A percentile compares a stretch with the other conserved stretches of the same genome.
These are phyloP conservation scores for Lucilia cuprina DNA, from an alignment of 1,140 invertebrate genomes.

Conservation along the genomic window DNA sequence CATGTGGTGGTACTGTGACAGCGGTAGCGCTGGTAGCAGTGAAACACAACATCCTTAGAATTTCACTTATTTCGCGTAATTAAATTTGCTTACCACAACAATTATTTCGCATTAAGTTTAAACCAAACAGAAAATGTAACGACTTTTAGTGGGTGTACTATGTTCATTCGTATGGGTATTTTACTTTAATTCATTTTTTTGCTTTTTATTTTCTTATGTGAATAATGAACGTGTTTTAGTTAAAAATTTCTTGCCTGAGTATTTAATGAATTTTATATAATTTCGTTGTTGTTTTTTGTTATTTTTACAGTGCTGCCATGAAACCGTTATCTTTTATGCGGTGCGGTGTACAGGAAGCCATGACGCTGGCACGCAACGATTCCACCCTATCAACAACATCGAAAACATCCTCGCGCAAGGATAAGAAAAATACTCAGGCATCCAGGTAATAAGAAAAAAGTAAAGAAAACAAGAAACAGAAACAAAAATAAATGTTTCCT, in stretches of 20 bases:
- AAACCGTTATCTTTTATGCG: conserved; percentile 62
- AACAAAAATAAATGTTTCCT: background rate
- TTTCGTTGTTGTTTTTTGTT: conserved; percentile 16
- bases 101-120: background rate
- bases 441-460: conserved; percentile 52
- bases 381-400: conserved; percentile 62
- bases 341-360: conserved; percentile 61
- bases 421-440: conserved; percentile 63
- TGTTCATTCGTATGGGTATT: background rate
- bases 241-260: background rate
- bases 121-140: background rate
- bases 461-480: background rate
- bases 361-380: conserved; percentile 62
- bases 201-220: background rate
- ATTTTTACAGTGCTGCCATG: conserved; percentile 55
- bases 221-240: background rate
- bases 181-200: background rate
- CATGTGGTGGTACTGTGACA: background rate
- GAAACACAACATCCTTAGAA: background rate
- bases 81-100: background rate
- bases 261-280: background rate
- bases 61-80: background rate
- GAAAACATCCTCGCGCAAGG: conserved; percentile 62
- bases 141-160: background rate
- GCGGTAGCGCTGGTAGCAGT: background rate